Conservation (phyloP, 2,888 invertebrate genomes). For the Ommatoiulus sabulosus region DNA sequence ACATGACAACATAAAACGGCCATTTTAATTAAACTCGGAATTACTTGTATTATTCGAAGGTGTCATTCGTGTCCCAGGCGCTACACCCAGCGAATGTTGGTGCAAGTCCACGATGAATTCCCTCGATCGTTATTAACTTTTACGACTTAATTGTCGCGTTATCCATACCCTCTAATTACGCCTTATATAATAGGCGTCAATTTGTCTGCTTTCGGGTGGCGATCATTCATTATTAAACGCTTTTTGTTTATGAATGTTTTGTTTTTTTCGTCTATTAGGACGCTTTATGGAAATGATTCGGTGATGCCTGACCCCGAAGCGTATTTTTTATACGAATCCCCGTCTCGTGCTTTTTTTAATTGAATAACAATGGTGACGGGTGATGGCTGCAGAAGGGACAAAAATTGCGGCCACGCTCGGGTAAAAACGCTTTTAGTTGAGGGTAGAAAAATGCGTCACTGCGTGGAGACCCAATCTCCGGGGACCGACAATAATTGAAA, state of each 20-base stretch:
- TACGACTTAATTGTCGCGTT: neutral
- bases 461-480: neutral
- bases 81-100: neutral
- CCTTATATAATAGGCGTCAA: neutral
- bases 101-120: neutral
- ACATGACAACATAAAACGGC: neutral
- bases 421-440: neutral
- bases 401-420: neutral
- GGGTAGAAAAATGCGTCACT: constrained; percentile 1
- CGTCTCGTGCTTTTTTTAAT: neutral
- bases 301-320: neutral
- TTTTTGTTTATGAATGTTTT: neutral
- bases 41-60: neutral
- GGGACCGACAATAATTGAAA: neutral
- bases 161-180: neutral
- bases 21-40: neutral
- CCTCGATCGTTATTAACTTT: neutral
- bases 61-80: neutral
- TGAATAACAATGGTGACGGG: neutral
- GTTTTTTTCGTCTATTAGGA: neutral
- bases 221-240: neutral
- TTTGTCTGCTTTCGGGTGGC: neutral
- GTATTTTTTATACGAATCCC: neutral
- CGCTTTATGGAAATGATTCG: neutral
- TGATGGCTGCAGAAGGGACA: neutral